Conservation (phyloP, 2,888 invertebrate genomes). For the Lithophane leautieri region DNA sequence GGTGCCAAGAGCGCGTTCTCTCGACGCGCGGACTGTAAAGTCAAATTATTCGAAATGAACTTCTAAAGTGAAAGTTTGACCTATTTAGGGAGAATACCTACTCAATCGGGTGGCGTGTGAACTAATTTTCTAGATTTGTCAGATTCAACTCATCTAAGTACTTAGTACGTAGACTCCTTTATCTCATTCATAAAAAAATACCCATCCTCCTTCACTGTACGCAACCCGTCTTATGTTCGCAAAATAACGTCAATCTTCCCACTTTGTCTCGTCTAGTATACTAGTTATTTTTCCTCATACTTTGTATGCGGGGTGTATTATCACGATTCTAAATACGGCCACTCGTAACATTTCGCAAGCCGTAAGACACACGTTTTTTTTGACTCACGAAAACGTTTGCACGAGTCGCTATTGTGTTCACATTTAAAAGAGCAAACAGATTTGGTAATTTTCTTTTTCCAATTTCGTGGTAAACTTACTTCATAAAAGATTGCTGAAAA, state of each 20-base stretch:
- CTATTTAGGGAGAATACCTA: too few relatives aligned
- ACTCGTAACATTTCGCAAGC: slow-evolving; percentile 40
- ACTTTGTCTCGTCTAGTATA: slow-evolving; percentile 22
- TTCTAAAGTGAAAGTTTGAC: background rate
- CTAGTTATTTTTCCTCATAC: slow-evolving; percentile 24
- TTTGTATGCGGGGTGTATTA: slow-evolving; percentile 40
- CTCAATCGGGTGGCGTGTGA: too few relatives aligned
- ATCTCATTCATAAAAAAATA: background rate
- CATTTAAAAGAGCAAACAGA: slow-evolving; percentile 19
- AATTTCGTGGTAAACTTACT: background rate
- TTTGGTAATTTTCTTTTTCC: background rate
- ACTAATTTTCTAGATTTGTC: background rate
- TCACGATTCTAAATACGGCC: slow-evolving; percentile 41
- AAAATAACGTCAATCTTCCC: slow-evolving; percentile 20
- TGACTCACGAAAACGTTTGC: slow-evolving; percentile 7
- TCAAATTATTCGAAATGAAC: background rate
- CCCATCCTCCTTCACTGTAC: background rate
- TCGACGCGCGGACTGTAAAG: too few relatives aligned
- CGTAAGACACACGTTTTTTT: slow-evolving; percentile 17
- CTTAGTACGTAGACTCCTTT: background rate
- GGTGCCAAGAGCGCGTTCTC: too few relatives aligned
- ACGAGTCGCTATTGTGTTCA: slow-evolving; percentile 9
- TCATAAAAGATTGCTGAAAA: background rate
- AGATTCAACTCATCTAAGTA: background rate
- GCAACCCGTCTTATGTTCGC: background rate